Evolutionary conservation across 1,140 invertebrate genomes (phyloP).

Genomic region (Heliconius hermathena): DNA sequence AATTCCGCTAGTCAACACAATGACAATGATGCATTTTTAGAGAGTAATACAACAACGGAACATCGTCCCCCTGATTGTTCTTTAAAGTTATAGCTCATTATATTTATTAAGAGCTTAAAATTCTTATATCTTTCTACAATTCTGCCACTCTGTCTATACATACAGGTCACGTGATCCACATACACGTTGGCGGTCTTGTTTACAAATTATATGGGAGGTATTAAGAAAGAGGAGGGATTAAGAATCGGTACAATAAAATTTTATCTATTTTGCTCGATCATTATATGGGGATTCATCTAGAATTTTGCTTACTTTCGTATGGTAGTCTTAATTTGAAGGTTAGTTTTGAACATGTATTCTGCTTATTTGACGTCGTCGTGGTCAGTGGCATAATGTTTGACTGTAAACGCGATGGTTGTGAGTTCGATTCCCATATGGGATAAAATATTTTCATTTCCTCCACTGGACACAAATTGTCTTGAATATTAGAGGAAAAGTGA

Average conservation of each 20-base stretch:
- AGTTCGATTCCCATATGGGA: too few species aligned
- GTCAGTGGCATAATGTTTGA: too few species aligned
- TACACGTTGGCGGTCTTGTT: neutral
- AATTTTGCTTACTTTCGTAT: neutral
- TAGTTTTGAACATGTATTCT: neutral
- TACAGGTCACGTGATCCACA: neutral
- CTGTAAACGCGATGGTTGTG: too few species aligned
- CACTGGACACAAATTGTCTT: too few species aligned
- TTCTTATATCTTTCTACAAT: neutral
- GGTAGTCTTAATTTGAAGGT: neutral
- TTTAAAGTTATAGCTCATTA: neutral
- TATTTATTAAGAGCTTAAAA: neutral
- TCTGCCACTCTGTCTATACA: neutral
- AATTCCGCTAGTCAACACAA: too few species aligned
- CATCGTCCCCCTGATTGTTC: neutral
- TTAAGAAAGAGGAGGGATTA: neutral
- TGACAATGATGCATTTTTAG: too few species aligned
- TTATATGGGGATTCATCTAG: neutral
- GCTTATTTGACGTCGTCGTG: too few species aligned
- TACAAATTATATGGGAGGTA: slow-evolving; percentile 1
- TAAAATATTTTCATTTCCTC: too few species aligned
- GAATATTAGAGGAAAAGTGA: too few species aligned
- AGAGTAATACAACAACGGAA: too few species aligned
- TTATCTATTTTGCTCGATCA: neutral
- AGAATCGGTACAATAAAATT: neutral